Percentiles rank a stretch among this genome's conserved stretches.
Evolutionary conservation across 2,113 vertebrate genomes (phyloP).

Genomic region (Todiramphus saurophagus): DNA sequence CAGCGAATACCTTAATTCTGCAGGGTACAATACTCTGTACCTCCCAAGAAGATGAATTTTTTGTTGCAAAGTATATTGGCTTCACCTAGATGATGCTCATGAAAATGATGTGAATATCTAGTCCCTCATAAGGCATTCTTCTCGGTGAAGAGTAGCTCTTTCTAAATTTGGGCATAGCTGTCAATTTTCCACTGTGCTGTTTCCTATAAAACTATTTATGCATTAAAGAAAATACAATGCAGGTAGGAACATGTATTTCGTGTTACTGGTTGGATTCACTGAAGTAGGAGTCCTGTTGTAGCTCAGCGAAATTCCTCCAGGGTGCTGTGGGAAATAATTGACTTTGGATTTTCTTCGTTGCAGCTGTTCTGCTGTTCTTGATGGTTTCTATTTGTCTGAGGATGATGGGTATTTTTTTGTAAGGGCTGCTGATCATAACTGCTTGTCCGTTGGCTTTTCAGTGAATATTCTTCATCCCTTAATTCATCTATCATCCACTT

Average conservation of each 20-base stretch:
- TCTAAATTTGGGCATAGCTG: neutral
- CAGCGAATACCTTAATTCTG: neutral
- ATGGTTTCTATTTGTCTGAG: neutral
- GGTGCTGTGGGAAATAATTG: neutral
- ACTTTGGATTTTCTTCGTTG: neutral
- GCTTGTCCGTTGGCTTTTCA: neutral
- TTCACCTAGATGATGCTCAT: neutral
- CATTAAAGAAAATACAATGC: neutral
- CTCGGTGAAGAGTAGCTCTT: neutral
- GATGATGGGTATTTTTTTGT: neutral
- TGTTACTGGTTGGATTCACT: neutral
- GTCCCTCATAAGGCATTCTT: neutral
- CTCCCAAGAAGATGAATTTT: neutral
- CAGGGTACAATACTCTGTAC: neutral
- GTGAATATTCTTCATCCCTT: neutral
- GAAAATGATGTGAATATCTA: neutral
- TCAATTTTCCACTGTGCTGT: neutral
- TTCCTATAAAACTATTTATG: neutral
- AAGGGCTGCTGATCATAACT: neutral
- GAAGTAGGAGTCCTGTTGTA: neutral
- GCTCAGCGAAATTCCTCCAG: neutral
- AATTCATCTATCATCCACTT: neutral
- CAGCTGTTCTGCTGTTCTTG: neutral
- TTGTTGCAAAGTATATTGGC: neutral
- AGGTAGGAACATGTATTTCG: neutral